Base-by-base conservation (phyloP, 2,113 vertebrate genomes). In the Gallinago paraguaiae region DNA sequence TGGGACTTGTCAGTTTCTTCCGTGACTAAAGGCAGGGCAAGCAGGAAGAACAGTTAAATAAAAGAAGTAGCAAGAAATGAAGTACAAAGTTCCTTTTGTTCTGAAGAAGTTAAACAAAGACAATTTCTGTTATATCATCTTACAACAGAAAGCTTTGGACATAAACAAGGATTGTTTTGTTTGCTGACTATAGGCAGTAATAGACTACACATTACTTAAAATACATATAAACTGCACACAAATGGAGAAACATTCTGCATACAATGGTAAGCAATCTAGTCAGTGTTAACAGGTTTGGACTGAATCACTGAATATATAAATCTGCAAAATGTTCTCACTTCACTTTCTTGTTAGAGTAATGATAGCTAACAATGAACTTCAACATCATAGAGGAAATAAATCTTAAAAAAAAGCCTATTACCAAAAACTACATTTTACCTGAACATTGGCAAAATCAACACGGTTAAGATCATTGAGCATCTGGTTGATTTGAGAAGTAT, bases 391-490 rank as follows among this genome's bases (percentile, higher is more conserved):
- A 82, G 28, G 54, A 70, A 80, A 68, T 7, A 54, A 25, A 2
- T 30, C 8, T 28, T 22, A 3, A 43, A 60, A 53, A n/a, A 51
- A 56, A 63, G 20, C 3, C 27, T 17, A 3, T 46, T 70, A 33
- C 77, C 63, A 53, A 86, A 96, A 85, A 25, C 15, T 75, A 23
- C 6, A 9, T 63, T 98, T 91, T 98, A 99, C 99, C 99, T 99
- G 99, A 96, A 99, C 99, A 88, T 99, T 99, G 94, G 99, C 99
- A 88, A 99, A 99, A 98, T 99, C 99, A 28, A 99, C 99, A 60
- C 99, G 98, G 98, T 99, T 99, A 97, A 99, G 99, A 98, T 99
- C 99, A 39, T 98, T 99, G 94, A 99, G 99, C 99, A 99, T 99
- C 99, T 99, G 99, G 98, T 99, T 99, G 97, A 99, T 99, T 95